Base-by-base conservation (phyloP, 2,113 vertebrate genomes). In the Choloepus hoffmanni region DNA sequence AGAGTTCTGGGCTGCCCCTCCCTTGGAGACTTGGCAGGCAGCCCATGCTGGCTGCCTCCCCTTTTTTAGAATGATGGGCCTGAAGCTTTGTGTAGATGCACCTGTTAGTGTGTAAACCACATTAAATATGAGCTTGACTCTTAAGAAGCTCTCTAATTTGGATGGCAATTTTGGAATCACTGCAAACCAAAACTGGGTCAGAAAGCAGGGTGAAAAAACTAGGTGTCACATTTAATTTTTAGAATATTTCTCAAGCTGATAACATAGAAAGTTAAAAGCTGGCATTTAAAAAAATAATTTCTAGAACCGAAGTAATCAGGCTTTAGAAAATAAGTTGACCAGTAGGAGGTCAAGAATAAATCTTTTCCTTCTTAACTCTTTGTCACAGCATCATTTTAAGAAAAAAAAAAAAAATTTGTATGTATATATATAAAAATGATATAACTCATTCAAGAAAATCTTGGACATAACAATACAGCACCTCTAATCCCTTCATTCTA, bases 391-490 rank as follows among this genome's bases (percentile, higher is more conserved):
- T 40, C 62, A 89, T 77, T 73, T 77, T 78, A 21, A 40, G 55
- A 26, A 91, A 28, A 79, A 79, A 79, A 26, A 91, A 28, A 79
- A 79, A 79, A 23, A 48, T 30, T 7, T 74, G 5, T 45, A 45
- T 45, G 7, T 30, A 48, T 65, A 67, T 58, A 23, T 68, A 9
- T 77, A 72, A 40, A 88, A 83, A 90, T 62, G 73, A 78, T 58
- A 43, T 86, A 83, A 87, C 13, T 95, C 50, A 43, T 36, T 86
- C 55, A 89, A 85, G 58, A 89, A 85, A 94, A 21, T 94, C 28
- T 79, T 92, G 11, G 77, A 92, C 85, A 82, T 77, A 70, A 91
- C n/a, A 85, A 58, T 93, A 63, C 48, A 94, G 28, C 21, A 72
- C 19, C 24, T 13, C 36, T 72, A 77, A 74, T 84, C 33, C 40